Conservation (phyloP, 2,113 vertebrate genomes). For the Dryoscopus gambensis region DNA sequence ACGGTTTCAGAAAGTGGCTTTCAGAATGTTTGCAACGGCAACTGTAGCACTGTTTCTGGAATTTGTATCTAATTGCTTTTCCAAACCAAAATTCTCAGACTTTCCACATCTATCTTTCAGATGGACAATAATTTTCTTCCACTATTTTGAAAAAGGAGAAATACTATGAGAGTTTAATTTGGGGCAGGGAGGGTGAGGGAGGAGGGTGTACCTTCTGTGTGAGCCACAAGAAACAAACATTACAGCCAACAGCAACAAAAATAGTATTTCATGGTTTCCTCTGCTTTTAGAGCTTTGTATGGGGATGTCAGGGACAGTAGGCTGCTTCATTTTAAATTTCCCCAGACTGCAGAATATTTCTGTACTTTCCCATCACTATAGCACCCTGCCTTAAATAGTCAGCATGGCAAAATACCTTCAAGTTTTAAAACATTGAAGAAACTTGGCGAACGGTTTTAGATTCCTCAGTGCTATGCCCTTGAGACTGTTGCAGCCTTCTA, state of each 20-base stretch:
- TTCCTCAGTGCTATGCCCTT: neutral
- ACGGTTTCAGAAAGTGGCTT: neutral
- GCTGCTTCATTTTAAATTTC: neutral
- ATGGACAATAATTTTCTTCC: neutral
- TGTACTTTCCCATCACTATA: neutral
- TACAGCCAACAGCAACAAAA: neutral
- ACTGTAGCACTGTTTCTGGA: neutral
- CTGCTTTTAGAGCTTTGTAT: neutral
- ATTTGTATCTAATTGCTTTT: neutral
- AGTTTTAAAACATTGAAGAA: neutral
- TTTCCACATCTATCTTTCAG: neutral
- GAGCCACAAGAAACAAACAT: neutral
- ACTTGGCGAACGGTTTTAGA: neutral
- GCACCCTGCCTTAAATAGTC: neutral
- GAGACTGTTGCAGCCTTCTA: neutral
- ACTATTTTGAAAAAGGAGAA: neutral
- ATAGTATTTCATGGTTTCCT: neutral
- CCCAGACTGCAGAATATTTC: neutral
- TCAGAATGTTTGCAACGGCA: neutral
- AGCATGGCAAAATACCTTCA: neutral
- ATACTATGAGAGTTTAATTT: neutral
- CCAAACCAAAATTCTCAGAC: neutral
- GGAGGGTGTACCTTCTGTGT: neutral
- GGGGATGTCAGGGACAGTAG: neutral
- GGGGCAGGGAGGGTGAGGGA: rapidly evolving